Evolutionary conservation across 2,113 vertebrate species (phyloP).

Genomic region (Thermophis baileyi): DNA sequence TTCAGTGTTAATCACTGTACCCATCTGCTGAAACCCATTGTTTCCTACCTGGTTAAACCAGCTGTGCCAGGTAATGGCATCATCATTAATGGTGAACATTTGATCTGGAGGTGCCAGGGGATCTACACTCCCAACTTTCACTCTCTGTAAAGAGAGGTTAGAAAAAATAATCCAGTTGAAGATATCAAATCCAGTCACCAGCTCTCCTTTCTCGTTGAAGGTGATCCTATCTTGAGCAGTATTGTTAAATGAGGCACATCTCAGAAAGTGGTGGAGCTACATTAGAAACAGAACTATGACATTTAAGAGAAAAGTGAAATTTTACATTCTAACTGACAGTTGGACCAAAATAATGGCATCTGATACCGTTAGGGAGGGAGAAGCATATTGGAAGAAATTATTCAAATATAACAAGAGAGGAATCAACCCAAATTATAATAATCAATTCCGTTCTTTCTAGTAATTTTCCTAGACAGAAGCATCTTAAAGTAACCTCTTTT

Average conservation of each 20-base stretch:
- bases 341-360: not conserved
- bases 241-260: not conserved
- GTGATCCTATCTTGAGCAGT: not conserved
- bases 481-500: not conserved
- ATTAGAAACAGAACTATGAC: not conserved
- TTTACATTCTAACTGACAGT: not conserved
- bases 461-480: not conserved
- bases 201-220: not conserved
- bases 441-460: not conserved
- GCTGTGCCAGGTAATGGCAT: not conserved
- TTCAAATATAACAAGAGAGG: not conserved
- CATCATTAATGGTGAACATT: not conserved
- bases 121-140: not conserved
- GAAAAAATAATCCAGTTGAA: not conserved
- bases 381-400: not conserved
- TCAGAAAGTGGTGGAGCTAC: conserved; percentile 2
- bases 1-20: not conserved
- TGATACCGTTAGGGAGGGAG: not conserved
- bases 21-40: not conserved
- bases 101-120: not conserved
- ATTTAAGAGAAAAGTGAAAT: not conserved
- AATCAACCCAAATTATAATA: not conserved
- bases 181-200: not conserved
- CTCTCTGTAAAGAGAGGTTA: not conserved
- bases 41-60: conserved; percentile 11